phyloP scores from a whole-genome alignment of 1,140 invertebrate species.

The Heliconius eleuchia region DNA sequence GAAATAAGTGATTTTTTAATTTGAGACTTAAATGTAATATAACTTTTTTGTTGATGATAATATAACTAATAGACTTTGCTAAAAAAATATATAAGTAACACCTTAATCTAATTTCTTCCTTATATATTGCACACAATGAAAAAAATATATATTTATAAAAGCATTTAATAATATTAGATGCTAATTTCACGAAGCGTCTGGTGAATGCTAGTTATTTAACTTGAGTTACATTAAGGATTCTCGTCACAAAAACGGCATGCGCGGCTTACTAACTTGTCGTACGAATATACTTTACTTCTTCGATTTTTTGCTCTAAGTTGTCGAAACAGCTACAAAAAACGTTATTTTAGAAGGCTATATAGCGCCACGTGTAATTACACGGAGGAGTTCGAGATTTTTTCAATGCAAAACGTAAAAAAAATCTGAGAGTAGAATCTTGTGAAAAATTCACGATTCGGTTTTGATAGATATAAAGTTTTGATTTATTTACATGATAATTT shows the following conservation, averaged over 20 bases:
- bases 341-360: slow-evolving; percentile 10
- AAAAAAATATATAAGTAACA: too few species aligned
- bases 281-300: slow-evolving; percentile 23
- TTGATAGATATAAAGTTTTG: not conserved
- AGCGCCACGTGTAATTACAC: slow-evolving; percentile 10
- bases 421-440: not conserved
- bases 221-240: slow-evolving; percentile 32
- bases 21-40: too few species aligned
- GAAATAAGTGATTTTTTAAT: too few species aligned
- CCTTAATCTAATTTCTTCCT: too few species aligned
- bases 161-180: not conserved
- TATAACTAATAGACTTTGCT: too few species aligned
- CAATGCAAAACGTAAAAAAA: not conserved
- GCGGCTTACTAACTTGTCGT: slow-evolving; percentile 23
- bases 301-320: slow-evolving; percentile 20
- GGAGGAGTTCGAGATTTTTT: not conserved
- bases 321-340: slow-evolving; percentile 16
- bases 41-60: not conserved
- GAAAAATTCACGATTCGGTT: not conserved
- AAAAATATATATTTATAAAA: too few species aligned
- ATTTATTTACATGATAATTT: not conserved
- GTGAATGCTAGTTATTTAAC: slow-evolving; percentile 21
- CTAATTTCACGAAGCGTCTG: not conserved
- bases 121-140: too few species aligned
- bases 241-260: slow-evolving; percentile 28